Conservation (phyloP, 2,888 invertebrate species). For the Acrobasis consociella region DNA sequence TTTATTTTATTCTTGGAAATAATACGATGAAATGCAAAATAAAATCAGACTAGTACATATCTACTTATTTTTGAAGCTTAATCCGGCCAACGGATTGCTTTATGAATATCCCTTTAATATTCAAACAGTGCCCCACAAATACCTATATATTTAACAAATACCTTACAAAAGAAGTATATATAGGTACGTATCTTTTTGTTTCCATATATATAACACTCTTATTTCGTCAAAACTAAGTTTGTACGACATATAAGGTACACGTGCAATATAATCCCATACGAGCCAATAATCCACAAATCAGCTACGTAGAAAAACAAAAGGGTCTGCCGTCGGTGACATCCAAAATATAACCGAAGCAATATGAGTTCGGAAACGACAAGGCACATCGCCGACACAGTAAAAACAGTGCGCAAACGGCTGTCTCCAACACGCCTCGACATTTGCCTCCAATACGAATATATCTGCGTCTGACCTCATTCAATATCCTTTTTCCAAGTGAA, state of each 20-base stretch:
- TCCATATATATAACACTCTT: too few species aligned
- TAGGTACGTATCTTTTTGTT: too few species aligned
- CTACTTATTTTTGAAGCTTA: too few species aligned
- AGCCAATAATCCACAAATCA: slow-evolving; percentile 12
- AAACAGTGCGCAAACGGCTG: slow-evolving; percentile 68
- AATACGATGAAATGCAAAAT: too few species aligned
- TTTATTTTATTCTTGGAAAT: too few species aligned
- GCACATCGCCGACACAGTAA: slow-evolving; percentile 53
- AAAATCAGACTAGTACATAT: too few species aligned
- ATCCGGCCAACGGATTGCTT: too few species aligned
- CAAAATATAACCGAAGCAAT: slow-evolving; percentile 44
- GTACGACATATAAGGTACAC: not conserved
- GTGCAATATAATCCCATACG: not conserved
- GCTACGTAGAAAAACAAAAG: slow-evolving; percentile 17
- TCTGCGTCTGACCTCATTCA: slow-evolving; percentile 78
- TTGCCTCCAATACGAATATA: slow-evolving; percentile 71
- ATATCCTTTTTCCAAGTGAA: slow-evolving; percentile 80
- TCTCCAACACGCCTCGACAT: slow-evolving; percentile 66
- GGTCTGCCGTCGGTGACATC: slow-evolving; percentile 15
- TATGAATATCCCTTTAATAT: too few species aligned
- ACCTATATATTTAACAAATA: too few species aligned
- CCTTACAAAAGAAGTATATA: too few species aligned
- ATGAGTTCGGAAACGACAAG: slow-evolving; percentile 50
- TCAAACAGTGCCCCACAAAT: too few species aligned
- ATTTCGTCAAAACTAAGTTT: not conserved